Conservation (phyloP, 2,113 vertebrate genomes). For the Callipepla squamata region DNA sequence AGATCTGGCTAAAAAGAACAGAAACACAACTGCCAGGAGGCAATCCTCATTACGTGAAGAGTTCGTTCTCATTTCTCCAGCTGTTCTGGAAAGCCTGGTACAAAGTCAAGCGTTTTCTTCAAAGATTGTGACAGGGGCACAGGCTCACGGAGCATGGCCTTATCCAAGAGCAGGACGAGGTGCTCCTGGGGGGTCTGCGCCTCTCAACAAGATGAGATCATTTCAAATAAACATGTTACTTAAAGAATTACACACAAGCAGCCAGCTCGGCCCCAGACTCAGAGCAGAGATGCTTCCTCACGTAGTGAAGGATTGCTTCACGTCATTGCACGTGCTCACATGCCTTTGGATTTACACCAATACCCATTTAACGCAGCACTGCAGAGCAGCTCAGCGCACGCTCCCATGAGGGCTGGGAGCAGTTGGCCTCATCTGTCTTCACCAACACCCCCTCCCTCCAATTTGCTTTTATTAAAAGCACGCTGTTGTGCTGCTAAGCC, state of each 20-base stretch:
- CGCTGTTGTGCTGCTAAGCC: background rate
- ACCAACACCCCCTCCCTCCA: background rate
- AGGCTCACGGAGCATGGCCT: background rate
- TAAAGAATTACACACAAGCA: background rate
- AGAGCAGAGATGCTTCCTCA: background rate
- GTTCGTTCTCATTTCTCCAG: background rate
- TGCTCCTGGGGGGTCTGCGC: background rate
- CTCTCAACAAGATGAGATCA: background rate
- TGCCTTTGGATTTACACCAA: background rate
- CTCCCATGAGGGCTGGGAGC: background rate
- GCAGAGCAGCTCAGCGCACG: accelerated
- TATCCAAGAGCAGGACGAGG: background rate
- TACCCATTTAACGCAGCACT: background rate
- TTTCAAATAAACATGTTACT: background rate
- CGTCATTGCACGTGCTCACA: background rate
- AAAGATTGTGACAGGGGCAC: background rate
- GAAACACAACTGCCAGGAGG: background rate
- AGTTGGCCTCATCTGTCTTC: background rate
- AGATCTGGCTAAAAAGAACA: background rate
- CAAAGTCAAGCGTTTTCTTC: background rate
- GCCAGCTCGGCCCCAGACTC: background rate
- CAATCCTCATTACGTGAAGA: background rate
- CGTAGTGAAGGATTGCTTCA: background rate
- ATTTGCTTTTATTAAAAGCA: background rate
- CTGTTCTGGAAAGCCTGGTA: background rate